Evolutionary conservation across 1,140 invertebrate species (phyloP), one percentile per base, ranked within the genome.

Genomic region (Papilio helenus): DNA sequence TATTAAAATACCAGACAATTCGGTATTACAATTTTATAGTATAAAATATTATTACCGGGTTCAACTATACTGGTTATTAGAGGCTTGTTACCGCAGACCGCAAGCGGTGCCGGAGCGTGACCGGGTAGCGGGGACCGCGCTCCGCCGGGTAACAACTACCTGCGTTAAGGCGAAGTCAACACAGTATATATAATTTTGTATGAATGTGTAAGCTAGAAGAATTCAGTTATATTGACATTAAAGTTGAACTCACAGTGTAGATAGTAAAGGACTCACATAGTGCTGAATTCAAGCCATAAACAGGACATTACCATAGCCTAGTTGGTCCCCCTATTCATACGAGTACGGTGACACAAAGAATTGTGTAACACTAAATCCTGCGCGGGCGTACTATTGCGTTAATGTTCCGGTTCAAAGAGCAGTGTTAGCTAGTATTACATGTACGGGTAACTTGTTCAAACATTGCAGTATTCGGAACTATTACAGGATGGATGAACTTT

Each of bases 51-150:
- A 26, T 26, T 26, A 26, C 3, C 1, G 20, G 12, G 58, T 61
- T 61, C 58, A 29, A 68, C 26, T 68, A 16, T 16, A 68, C 61
- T 34, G 4, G 61, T 29, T 68, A 23, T 1, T 10, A 7, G 5
- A 20, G 20, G 42, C 23, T 7, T 16, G 76, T 72, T 79, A 84
- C 81, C 82, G 80, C 80, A 83, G 73, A 84, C 83, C 81, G 82
- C 82, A 83, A 83, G 77, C 79, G 77, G 65, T 73, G 65, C 29
- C 79, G 72, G 79, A 87, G 81, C 87, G 84, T 88, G 84, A 87
- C 87, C 73, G 72, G 26, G 46, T 84, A 85, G 80, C 84, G 83
- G 84, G 81, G 46, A 79, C 51, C 79, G 46, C 77, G 76, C 72
- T 76, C 51, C 68, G 46, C 79, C 82, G 72, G 82, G 82, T 79